Conservation (phyloP, 2,888 invertebrate genomes). For the Mythimna vitellina region DNA sequence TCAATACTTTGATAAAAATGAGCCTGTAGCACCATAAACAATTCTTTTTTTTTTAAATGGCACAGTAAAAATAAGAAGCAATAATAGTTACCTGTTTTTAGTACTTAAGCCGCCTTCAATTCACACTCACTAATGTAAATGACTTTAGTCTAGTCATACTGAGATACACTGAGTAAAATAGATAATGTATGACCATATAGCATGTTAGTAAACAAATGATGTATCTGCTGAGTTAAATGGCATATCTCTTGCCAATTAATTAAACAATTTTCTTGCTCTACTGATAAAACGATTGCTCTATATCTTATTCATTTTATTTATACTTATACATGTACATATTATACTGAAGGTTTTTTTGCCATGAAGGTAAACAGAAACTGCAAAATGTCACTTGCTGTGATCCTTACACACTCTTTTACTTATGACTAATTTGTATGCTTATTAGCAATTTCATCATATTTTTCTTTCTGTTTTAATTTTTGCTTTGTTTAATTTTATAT, state of each 20-base stretch:
- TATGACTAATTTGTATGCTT: no score
- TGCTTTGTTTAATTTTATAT: no score
- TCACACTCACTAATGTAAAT: not conserved
- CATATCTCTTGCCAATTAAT: conserved; percentile 14
- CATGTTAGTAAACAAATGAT: conserved; percentile 29
- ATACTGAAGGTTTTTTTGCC: not conserved
- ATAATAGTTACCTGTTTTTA: not conserved
- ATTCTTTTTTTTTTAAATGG: not conserved
- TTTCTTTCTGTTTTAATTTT: no score
- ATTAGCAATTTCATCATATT: no score
- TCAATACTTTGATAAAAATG: no score
- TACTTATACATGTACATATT: not conserved
- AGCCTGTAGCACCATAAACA: not conserved
- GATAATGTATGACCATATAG: not conserved
- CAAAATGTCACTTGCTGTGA: not conserved
- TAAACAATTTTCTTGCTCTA: not conserved
- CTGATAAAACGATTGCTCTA: conserved; percentile 10
- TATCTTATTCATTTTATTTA: conserved; percentile 5
- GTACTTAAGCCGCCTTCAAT: not conserved
- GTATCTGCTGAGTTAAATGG: not conserved
- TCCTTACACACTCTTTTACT: not conserved
- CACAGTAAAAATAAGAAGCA: not conserved
- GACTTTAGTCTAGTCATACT: not conserved
- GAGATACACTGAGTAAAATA: conserved; percentile 3
- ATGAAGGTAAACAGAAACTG: not conserved